These are phyloP conservation scores for Eubasilissa splendida DNA, from an alignment of 2,888 invertebrate genomes.

Conservation along the genomic window DNA sequence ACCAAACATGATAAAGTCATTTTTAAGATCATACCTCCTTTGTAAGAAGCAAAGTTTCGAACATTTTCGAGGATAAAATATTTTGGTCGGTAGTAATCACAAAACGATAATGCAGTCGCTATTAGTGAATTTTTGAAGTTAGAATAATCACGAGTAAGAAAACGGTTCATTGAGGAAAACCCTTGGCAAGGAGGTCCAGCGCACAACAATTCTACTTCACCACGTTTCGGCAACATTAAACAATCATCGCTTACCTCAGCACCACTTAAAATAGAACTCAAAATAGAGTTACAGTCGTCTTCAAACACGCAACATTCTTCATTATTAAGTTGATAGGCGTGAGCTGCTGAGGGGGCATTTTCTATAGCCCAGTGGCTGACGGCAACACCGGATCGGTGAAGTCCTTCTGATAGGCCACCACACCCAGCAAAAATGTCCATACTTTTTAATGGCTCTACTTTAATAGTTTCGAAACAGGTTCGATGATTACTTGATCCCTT, in stretches of 20 bases:
- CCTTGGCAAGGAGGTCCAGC: slow-evolving; percentile 75
- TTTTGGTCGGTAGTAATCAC: slow-evolving; percentile 71
- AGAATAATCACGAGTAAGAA: slow-evolving; percentile 69
- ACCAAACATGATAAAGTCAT: slow-evolving; percentile 68
- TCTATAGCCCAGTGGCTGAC: slow-evolving; percentile 72
- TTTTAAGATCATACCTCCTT: slow-evolving; percentile 69
- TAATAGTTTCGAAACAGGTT: neutral
- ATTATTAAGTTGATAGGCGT: slow-evolving; percentile 69
- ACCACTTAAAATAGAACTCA: slow-evolving; percentile 58
- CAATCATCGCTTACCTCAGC: slow-evolving; percentile 38
- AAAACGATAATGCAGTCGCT: slow-evolving; percentile 70
- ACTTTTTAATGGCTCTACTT: slow-evolving; percentile 12
- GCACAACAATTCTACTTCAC: slow-evolving; percentile 72
- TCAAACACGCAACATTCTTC: slow-evolving; percentile 68
- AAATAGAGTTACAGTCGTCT: slow-evolving; percentile 68
- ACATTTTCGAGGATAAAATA: slow-evolving; percentile 74
- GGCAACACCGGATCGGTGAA: slow-evolving; percentile 64
- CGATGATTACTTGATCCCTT: neutral
- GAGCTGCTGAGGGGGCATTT: slow-evolving; percentile 63
- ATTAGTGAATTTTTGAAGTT: slow-evolving; percentile 72
- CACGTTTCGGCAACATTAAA: slow-evolving; percentile 66
- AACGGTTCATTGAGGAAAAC: slow-evolving; percentile 73
- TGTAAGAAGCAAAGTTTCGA: slow-evolving; percentile 71
- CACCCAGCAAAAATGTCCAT: slow-evolving; percentile 72
- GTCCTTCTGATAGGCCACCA: slow-evolving; percentile 70